Percentiles rank a stretch among this genome's conserved stretches.
phyloP scores from a whole-genome alignment of 2,888 invertebrate species.

The Petrolisthes manimaculis region DNA sequence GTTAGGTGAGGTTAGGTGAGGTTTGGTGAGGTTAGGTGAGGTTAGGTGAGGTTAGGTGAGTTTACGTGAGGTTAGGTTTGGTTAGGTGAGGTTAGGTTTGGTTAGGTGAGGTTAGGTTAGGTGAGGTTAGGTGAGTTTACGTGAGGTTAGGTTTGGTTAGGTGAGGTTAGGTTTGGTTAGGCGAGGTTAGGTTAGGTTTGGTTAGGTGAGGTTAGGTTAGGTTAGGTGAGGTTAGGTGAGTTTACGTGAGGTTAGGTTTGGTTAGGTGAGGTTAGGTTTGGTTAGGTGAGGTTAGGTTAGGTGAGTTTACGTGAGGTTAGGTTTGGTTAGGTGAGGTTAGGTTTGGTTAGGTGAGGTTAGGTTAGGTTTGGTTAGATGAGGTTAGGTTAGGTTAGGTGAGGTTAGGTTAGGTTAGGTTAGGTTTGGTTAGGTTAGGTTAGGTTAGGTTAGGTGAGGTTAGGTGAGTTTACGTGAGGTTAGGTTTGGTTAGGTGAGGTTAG shows the following conservation, averaged over 20 bases:
- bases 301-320: neutral
- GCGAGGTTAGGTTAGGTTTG: too few relatives aligned
- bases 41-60: neutral
- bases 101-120: neutral
- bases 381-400: neutral
- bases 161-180: conserved; percentile 6
- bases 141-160: neutral
- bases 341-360: neutral
- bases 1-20: neutral
- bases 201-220: conserved; percentile 8
- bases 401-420: neutral
- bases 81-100: neutral
- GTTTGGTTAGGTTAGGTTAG: neutral
- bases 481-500: neutral
- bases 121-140: neutral
- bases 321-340: conserved; percentile 9
- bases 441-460: neutral
- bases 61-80: neutral
- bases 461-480: neutral
- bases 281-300: neutral
- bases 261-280: neutral
- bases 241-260: neutral
- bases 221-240: neutral
- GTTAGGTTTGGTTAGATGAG: neutral
- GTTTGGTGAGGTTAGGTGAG: neutral